A percentile compares a stretch with the other conserved stretches of the same genome.
These are phyloP conservation scores for Cylindroiulus punctatus DNA, from an alignment of 2,888 invertebrate genomes.

Conservation along the genomic window DNA sequence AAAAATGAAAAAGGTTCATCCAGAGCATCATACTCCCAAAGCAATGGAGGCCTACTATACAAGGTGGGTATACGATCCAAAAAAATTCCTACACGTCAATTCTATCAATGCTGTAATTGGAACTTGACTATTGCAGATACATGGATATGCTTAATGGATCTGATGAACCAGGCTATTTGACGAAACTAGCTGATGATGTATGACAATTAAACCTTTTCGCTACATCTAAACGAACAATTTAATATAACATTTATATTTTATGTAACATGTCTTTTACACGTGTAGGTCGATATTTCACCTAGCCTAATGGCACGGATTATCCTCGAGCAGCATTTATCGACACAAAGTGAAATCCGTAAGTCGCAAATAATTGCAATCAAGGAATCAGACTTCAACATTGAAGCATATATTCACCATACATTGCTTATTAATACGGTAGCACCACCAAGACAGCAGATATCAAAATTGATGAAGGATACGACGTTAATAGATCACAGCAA, in stretches of 20 bases:
- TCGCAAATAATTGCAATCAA: neutral
- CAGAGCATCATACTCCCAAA: slow-evolving; percentile 72
- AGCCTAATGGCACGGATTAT: slow-evolving; percentile 72
- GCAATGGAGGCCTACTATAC: slow-evolving; percentile 69
- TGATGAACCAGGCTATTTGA: neutral
- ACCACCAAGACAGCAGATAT: slow-evolving; percentile 65
- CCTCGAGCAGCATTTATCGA: slow-evolving; percentile 65
- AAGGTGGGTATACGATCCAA: slow-evolving; percentile 4
- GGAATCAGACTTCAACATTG: neutral
- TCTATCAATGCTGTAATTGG: neutral
- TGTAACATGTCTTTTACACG: neutral
- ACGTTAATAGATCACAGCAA: slow-evolving; percentile 77
- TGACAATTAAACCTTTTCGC: neutral
- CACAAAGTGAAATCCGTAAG: neutral
- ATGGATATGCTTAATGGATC: neutral
- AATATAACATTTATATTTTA: no score
- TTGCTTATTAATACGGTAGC: no score
- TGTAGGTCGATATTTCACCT: slow-evolving; percentile 70
- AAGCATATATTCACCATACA: neutral
- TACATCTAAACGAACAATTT: neutral
- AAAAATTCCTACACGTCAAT: neutral
- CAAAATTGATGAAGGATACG: slow-evolving; percentile 75
- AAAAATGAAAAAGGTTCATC: slow-evolving; percentile 74
- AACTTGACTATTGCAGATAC: neutral
- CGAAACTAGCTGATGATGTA: slow-evolving; percentile 23